These are phyloP conservation scores for Neotoma lepida DNA, from an alignment of 2,113 vertebrate species.

Conservation along the genomic window DNA sequence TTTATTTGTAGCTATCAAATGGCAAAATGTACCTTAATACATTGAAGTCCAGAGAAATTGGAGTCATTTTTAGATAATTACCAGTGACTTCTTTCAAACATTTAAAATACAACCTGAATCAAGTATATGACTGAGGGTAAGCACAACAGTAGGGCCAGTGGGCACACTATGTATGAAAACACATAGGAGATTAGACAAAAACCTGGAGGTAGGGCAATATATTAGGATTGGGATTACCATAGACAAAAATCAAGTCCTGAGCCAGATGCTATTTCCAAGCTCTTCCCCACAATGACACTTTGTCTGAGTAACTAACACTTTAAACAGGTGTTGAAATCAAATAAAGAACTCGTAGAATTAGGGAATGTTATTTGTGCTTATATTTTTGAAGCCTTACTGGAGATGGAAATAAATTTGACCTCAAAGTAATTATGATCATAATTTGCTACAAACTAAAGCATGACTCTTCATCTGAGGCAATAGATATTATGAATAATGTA, in stretches of 20 bases:
- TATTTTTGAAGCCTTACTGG: neutral
- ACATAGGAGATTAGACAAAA: neutral
- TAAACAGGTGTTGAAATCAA: neutral
- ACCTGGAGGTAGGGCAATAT: neutral
- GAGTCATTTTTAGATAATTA: neutral
- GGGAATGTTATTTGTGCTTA: neutral
- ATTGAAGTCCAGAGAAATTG: neutral
- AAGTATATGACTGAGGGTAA: neutral
- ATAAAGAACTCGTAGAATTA: neutral
- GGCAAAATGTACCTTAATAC: neutral
- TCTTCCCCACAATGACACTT: neutral
- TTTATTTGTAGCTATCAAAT: neutral
- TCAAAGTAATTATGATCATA: neutral
- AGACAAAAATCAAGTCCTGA: neutral
- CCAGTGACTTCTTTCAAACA: neutral
- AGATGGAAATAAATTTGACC: neutral
- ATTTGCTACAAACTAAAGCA: neutral
- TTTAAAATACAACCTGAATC: neutral
- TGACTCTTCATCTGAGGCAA: neutral
- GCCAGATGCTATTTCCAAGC: accelerated
- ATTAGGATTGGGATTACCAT: neutral
- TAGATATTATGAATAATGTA: neutral
- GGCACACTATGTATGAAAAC: neutral
- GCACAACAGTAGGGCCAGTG: neutral
- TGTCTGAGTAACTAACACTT: neutral